phyloP scores from a whole-genome alignment of 2,888 invertebrate genomes.

The Drosophila lacicola region DNA sequence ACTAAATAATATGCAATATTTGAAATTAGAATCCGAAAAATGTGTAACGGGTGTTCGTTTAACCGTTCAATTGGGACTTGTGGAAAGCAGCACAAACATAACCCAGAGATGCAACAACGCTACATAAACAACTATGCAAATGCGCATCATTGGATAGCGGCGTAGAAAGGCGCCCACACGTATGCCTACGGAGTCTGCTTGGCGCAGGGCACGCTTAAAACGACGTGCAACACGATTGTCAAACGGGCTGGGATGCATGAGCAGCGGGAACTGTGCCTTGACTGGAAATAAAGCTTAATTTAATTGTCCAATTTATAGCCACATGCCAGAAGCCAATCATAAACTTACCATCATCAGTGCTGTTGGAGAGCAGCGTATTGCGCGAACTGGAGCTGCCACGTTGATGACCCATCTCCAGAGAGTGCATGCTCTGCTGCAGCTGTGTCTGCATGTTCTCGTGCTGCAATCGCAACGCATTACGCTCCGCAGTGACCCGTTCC shows the following conservation, averaged over 20 bases:
- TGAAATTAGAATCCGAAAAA: slow-evolving; percentile 59
- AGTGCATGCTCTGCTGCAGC: slow-evolving; percentile 86
- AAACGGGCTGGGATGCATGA: slow-evolving; percentile 91
- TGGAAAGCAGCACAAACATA: slow-evolving; percentile 91
- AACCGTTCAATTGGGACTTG: slow-evolving; percentile 82
- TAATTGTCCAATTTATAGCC: background rate
- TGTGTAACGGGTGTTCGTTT: slow-evolving; percentile 1
- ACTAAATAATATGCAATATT: slow-evolving; percentile 40
- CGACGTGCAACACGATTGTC: slow-evolving; percentile 91
- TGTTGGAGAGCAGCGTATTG: slow-evolving; percentile 86
- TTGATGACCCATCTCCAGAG: slow-evolving; percentile 60
- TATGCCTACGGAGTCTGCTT: slow-evolving; percentile 91
- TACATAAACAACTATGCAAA: slow-evolving; percentile 94
- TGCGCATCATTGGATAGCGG: slow-evolving; percentile 92
- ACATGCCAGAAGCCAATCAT: background rate
- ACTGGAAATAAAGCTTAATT: slow-evolving; percentile 78
- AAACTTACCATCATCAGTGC: slow-evolving; percentile 88
- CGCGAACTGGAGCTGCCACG: slow-evolving; percentile 43
- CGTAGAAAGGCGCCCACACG: slow-evolving; percentile 92
- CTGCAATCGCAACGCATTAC: slow-evolving; percentile 93
- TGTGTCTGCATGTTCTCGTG: slow-evolving; percentile 88
- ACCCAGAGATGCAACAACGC: slow-evolving; percentile 94
- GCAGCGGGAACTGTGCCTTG: slow-evolving; percentile 89
- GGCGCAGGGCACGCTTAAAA: slow-evolving; percentile 91
- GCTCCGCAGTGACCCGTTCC: slow-evolving; percentile 93